Evolutionary conservation across 2,888 invertebrate genomes (phyloP), one percentile per base, ranked within the genome.

Genomic region (Cosmorhoe ocellata): DNA sequence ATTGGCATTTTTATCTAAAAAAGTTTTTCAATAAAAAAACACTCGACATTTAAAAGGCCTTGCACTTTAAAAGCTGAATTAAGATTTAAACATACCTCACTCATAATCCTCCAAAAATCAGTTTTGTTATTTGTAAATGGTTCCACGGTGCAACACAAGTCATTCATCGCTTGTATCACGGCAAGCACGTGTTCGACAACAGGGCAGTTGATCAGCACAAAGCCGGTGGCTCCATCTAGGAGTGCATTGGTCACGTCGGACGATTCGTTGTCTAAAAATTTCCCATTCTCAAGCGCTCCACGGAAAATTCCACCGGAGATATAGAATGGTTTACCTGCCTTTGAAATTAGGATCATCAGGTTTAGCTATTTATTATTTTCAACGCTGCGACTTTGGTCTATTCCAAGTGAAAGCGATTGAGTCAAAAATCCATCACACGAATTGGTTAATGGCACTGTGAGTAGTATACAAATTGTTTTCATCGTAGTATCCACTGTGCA

Each of bases 251-350:
- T 65, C 0, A 83, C 68, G 53, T 85, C 83, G 28, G 74, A 61
- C 45, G 77, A 58, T 55, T 88, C 85, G 4, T 52, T 58, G 28
- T 66, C 62, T 6, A 33, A 28, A 14, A 71, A 52, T 1, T 40
- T 9, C 1, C 80, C 80, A 41, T 12, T 57, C 3, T 24, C 7
- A 0, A 84, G 47, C 5, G 71, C 62, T 8, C 63, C 51, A 27
- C 64, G 52, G 22, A 80, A 76, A 10, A 86, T 56, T 18, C 72
- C 76, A 1, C 86, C 86, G 1, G 82, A 83, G 40, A 88, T 32
- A 52, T 66, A 81, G 4, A 79, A 69, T 7, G 84, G 83, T 63
- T 81, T 86, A 1, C 87, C 84, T 24, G 64, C 74, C 87, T 88
- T 12, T 6, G 7, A 10, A 13, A 36, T 11, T 12, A n/a, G 22